Conservation (phyloP, 2,888 invertebrate species). For the Nemotelus pantherinus region DNA sequence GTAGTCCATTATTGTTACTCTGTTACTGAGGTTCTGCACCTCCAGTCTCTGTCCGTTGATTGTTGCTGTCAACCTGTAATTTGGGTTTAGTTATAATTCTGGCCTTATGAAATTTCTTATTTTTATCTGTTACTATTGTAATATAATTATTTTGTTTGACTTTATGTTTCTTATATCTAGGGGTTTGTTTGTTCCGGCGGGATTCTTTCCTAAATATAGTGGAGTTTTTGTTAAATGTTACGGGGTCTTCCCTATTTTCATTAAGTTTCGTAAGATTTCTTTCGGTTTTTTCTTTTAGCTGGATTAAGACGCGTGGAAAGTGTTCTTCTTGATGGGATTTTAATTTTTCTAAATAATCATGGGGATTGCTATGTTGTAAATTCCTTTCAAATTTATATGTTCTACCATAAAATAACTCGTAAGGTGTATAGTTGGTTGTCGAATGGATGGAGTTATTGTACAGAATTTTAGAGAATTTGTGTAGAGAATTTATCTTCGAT, state of each 20-base stretch:
- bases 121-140: background rate
- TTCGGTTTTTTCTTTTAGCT: background rate
- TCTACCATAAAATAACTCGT: conserved; percentile 24
- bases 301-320: background rate
- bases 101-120: conserved; percentile 19
- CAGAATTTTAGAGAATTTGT: no score
- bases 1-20: conserved; percentile 3
- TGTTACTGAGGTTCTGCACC: background rate
- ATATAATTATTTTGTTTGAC: conserved; percentile 14
- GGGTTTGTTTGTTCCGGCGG: conserved; percentile 15
- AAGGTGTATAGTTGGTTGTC: conserved; percentile 13
- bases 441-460: conserved; percentile 32
- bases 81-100: conserved; percentile 27
- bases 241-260: background rate
- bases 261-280: conserved; percentile 15
- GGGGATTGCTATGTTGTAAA: conserved; percentile 14
- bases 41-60: conserved; percentile 6
- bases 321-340: conserved; percentile 23
- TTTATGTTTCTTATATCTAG: conserved; percentile 23
- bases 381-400: conserved; percentile 25
- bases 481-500: conserved; percentile 42
- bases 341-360: conserved; percentile 41
- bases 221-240: background rate
- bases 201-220: conserved; percentile 28
- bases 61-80: conserved; percentile 12